phyloP scores from a whole-genome alignment of 2,888 invertebrate genomes.

The Cerceris rybyensis region DNA sequence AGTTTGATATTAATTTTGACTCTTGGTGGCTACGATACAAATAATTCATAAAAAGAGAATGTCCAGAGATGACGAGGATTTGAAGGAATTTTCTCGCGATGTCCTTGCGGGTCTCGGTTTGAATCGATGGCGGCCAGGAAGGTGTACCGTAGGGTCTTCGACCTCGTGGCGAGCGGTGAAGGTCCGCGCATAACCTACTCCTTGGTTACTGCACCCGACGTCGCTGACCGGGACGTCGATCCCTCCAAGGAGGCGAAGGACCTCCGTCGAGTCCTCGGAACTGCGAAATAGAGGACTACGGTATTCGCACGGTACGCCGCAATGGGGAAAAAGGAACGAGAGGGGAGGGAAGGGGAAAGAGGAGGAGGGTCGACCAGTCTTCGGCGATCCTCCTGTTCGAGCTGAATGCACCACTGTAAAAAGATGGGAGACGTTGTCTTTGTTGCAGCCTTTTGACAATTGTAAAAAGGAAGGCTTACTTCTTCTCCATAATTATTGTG shows the following conservation, averaged over 20 bases:
- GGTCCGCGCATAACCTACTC: conserved; percentile 76
- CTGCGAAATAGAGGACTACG: conserved; percentile 58
- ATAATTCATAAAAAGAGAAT: background rate
- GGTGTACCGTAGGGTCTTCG: conserved; percentile 64
- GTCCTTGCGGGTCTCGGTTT: conserved; percentile 3
- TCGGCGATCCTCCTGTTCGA: too few species aligned
- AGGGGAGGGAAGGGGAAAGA: background rate
- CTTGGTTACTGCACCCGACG: conserved; percentile 70
- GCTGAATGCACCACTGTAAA: too few species aligned
- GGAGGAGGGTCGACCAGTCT: background rate
- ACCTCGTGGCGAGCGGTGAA: conserved; percentile 71
- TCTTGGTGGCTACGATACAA: too few species aligned
- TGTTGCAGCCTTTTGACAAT: too few species aligned
- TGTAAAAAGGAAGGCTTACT: too few species aligned
- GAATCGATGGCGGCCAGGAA: background rate
- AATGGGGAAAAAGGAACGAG: background rate
- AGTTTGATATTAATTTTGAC: too few species aligned
- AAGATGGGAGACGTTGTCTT: too few species aligned
- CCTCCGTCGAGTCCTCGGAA: conserved; percentile 60
- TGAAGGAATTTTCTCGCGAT: background rate
- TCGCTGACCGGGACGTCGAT: conserved; percentile 77
- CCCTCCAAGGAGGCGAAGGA: conserved; percentile 69
- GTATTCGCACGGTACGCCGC: conserved; percentile 48
- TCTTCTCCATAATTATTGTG: too few species aligned
- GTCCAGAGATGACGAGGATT: background rate